Base-by-base conservation (phyloP, 64 coral and sea anemone species). In the Exaiptasia diaphana region DNA sequence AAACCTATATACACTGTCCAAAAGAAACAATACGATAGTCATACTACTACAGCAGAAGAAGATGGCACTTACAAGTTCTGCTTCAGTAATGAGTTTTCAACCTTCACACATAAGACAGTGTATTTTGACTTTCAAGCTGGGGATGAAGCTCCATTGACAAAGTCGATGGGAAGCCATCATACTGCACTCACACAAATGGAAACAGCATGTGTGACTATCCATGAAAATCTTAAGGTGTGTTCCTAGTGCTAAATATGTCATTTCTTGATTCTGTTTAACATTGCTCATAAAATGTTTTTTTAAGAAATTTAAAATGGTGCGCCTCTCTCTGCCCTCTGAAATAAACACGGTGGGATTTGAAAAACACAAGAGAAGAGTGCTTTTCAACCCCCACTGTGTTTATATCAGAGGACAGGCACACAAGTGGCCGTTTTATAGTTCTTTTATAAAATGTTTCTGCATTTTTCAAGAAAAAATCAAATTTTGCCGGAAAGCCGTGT, bases 31-130 rank as follows among this genome's bases (percentile, higher is more conserved):
- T 99, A 99, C 54, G 95, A 99, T 48, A 93, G 79, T 28, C 79
- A 99, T 38, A 50, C 79, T 22, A 88, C 93, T 30, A 93, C 74
- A n/a, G 56, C 86, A 39, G 90, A 99, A 22, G 10, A 68, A 35
- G 85, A 88, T 36, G 90, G 95, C 44, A 61, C 82, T 12, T 99
- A 89, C 80, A 92, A 89, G 62, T 99, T 99, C 81, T 99, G 95
- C 85, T 99, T 99, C 80, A 99, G 95, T 63, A 99, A 99, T 68
- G 95, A 99, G 71, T 99, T 99, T 57, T 99, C 95, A 21, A 99
- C 95, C 36, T 92, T 93, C 81, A 93, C 68, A 38, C 95, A 99
- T 62, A 99, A 99, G 72, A 87, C 86, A 29, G 95, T 99, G n/a
- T 99, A 99, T 68, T 99, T 99, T 81, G 95, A 99, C 62, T 92